These are phyloP conservation scores for Eufriesea mexicana DNA, from an alignment of 1,140 invertebrate species.

Conservation along the genomic window DNA sequence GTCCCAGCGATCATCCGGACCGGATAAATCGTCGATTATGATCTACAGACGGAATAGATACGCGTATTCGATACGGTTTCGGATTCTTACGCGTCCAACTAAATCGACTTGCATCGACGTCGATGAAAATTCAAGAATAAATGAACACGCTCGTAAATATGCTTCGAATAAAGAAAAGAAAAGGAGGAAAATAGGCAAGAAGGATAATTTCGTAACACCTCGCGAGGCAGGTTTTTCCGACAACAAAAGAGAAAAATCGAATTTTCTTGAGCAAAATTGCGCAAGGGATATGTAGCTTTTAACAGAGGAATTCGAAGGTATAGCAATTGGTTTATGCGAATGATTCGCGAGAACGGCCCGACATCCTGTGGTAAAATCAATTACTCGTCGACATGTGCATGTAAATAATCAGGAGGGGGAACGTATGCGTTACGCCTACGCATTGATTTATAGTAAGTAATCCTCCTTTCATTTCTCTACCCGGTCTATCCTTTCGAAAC, in stretches of 20 bases:
- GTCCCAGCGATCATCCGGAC: background rate
- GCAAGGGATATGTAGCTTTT: too few relatives aligned
- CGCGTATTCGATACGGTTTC: background rate
- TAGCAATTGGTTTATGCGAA: background rate
- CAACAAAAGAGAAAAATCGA: background rate
- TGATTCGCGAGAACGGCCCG: conserved; percentile 2
- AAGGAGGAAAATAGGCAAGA: too few relatives aligned
- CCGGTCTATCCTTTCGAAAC: conserved; percentile 22
- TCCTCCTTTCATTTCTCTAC: conserved; percentile 11
- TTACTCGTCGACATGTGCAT: conserved; percentile 34
- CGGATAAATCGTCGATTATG: background rate
- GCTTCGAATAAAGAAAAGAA: too few relatives aligned
- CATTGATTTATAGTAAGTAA: conserved; percentile 57
- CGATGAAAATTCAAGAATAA: too few relatives aligned
- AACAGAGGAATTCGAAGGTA: background rate
- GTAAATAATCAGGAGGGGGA: conserved; percentile 53
- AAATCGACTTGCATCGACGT: too few relatives aligned
- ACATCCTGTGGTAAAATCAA: conserved; percentile 43
- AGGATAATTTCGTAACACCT: too few relatives aligned
- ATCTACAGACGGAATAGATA: background rate
- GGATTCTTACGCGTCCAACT: too few relatives aligned
- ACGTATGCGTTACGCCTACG: conserved; percentile 48
- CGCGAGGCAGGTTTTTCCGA: too few relatives aligned
- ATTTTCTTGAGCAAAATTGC: too few relatives aligned
- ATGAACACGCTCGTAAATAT: too few relatives aligned